These are phyloP conservation scores for Kryptolebias marmoratus DNA, from an alignment of 2,113 vertebrate species.

Conservation along the genomic window DNA sequence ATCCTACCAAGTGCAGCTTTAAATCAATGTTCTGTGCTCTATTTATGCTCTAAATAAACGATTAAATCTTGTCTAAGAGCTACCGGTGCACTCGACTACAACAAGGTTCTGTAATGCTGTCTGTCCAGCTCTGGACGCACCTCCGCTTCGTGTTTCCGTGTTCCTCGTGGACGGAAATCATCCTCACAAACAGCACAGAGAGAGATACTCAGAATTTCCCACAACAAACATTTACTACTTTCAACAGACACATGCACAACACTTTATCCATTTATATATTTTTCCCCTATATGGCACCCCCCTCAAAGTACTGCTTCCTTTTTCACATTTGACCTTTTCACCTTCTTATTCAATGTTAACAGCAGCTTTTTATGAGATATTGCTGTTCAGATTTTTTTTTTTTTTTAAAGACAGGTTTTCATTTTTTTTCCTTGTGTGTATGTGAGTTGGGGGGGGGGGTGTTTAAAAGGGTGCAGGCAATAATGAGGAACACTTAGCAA, in stretches of 20 bases:
- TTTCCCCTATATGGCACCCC: not conserved
- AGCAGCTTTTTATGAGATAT: conserved; percentile 23
- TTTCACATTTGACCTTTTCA: not conserved
- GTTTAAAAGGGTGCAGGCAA: conserved; percentile 35
- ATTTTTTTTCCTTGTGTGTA: not conserved
- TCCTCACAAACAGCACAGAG: conserved; percentile 33
- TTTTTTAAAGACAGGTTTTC: not conserved
- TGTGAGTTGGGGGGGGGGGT: not conserved
- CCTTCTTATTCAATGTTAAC: not conserved
- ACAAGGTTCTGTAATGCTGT: conserved; percentile 36
- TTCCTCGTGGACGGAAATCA: not conserved
- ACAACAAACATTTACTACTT: conserved; percentile 28
- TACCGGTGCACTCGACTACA: conserved; percentile 32
- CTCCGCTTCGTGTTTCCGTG: not conserved
- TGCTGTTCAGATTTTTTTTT: conserved; percentile 5
- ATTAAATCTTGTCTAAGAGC: conserved; percentile 35
- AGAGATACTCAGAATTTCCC: conserved; percentile 47
- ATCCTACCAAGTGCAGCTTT: conserved; percentile 47
- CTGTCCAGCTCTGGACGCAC: conserved; percentile 47
- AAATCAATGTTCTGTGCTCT: not conserved
- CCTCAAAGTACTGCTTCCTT: not conserved
- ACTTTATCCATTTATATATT: not conserved
- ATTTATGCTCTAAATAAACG: conserved; percentile 27
- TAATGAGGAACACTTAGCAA: conserved; percentile 63
- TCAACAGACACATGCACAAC: conserved; percentile 13